phyloP scores from a whole-genome alignment of 2,797 vertebrate genomes.

The Eutrigla gurnardus region DNA sequence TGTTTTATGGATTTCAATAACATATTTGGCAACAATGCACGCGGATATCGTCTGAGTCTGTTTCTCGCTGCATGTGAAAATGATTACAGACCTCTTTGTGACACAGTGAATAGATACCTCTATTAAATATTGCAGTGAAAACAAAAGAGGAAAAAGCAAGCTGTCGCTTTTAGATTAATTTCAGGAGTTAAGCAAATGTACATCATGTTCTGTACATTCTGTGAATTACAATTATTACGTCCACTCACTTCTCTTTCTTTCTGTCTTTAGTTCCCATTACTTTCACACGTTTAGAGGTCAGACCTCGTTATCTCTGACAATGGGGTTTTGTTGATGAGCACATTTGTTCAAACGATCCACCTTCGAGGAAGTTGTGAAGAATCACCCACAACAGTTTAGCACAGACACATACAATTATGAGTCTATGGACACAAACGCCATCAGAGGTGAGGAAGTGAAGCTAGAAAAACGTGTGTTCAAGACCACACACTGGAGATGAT shows the following conservation, averaged over 20 bases:
- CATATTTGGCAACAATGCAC: too few species aligned
- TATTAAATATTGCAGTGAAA: neutral
- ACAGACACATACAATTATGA: neutral
- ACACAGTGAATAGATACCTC: too few species aligned
- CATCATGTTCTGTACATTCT: neutral
- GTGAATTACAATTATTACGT: constrained; percentile 14
- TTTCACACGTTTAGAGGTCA: constrained; percentile 21
- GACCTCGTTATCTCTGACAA: constrained; percentile 22
- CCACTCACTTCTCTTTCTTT: constrained; percentile 30
- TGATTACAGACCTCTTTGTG: too few species aligned
- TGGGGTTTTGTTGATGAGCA: neutral
- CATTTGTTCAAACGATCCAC: neutral
- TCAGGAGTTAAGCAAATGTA: neutral
- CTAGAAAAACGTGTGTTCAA: neutral
- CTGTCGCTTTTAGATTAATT: neutral
- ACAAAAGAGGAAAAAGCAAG: neutral
- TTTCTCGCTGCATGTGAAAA: too few species aligned
- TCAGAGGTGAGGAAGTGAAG: neutral
- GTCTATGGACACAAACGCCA: neutral
- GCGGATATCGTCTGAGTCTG: too few species aligned
- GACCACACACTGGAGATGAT: neutral
- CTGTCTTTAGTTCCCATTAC: constrained; percentile 35
- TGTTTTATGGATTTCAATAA: too few species aligned
- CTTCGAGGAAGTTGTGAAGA: too few species aligned
- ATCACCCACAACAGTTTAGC: too few species aligned